phyloP scores from a whole-genome alignment of 2,113 vertebrate species.

The Eubucco bourcierii region DNA sequence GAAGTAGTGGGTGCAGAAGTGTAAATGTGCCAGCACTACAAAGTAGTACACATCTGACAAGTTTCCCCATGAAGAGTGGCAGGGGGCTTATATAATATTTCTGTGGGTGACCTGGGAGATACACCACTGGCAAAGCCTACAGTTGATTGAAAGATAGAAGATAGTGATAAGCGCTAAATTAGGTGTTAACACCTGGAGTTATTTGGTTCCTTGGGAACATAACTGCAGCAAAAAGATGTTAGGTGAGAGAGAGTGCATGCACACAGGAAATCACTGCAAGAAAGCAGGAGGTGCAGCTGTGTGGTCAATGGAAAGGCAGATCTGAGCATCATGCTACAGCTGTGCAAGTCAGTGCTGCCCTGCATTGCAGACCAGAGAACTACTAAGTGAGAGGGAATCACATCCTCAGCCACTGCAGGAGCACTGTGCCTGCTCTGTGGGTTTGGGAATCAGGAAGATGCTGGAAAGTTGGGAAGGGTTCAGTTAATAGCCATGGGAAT shows the following conservation, averaged over 20 bases:
- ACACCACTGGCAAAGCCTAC: not conserved
- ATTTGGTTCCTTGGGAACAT: not conserved
- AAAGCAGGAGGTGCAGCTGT: not conserved
- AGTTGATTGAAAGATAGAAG: not conserved
- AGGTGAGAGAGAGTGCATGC: not conserved
- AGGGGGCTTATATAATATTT: not conserved
- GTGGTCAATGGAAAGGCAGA: not conserved
- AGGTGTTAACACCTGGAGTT: not conserved
- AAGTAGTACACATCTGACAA: not conserved
- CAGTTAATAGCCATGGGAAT: not conserved
- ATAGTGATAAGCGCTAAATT: not conserved
- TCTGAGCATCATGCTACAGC: rapidly evolving
- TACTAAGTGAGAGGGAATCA: not conserved
- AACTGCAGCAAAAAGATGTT: not conserved
- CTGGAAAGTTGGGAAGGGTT: not conserved
- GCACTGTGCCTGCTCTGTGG: not conserved
- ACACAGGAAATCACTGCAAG: rapidly evolving
- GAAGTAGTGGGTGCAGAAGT: not conserved
- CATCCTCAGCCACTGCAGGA: rapidly evolving
- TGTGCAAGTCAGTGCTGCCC: not conserved
- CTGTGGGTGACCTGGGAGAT: not conserved
- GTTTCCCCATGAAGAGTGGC: not conserved
- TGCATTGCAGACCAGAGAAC: not conserved
- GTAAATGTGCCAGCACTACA: not conserved
- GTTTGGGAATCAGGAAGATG: not conserved